A percentile compares a stretch with the other conserved stretches of the same genome.
phyloP scores from a whole-genome alignment of 2,888 invertebrate species.

The Dorcus hopei region DNA sequence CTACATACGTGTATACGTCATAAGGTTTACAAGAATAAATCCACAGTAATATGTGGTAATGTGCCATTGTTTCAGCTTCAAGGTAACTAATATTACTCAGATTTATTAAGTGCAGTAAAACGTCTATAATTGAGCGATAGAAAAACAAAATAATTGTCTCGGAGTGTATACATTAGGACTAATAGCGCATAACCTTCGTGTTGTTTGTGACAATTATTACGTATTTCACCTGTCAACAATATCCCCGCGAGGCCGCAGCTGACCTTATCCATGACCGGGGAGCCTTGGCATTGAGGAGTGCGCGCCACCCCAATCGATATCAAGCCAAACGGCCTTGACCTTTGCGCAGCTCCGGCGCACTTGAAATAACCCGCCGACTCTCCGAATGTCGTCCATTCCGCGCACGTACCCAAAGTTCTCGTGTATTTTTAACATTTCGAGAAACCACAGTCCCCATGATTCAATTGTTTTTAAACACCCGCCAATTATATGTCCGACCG shows the following conservation, averaged over 20 bases:
- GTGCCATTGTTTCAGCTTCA: not conserved
- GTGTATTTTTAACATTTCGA: too few species aligned
- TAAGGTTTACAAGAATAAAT: too few species aligned
- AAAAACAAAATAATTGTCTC: slow-evolving; percentile 1
- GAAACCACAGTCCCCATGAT: not conserved
- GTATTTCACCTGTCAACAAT: not conserved
- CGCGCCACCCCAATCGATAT: slow-evolving; percentile 30
- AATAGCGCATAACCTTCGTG: slow-evolving; percentile 18
- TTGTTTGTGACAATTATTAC: slow-evolving; percentile 9
- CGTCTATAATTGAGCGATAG: not conserved
- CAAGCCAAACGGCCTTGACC: slow-evolving; percentile 35
- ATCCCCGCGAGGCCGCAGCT: slow-evolving; percentile 19
- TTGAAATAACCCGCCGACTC: slow-evolving; percentile 4
- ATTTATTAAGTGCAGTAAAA: not conserved
- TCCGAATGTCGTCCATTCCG: slow-evolving; percentile 1
- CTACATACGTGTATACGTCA: too few species aligned
- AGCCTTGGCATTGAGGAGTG: slow-evolving; percentile 32
- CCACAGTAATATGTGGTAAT: not conserved
- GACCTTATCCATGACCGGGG: slow-evolving; percentile 36
- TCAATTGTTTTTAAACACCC: not conserved
- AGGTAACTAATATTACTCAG: not conserved
- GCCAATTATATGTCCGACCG: not conserved
- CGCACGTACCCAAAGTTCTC: not conserved
- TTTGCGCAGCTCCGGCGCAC: slow-evolving; percentile 23
- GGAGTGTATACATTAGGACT: slow-evolving; percentile 17